Percentiles rank a stretch among this genome's conserved stretches.
Conservation (phyloP, 2,888 invertebrate species). For the Sesamia inferens region DNA sequence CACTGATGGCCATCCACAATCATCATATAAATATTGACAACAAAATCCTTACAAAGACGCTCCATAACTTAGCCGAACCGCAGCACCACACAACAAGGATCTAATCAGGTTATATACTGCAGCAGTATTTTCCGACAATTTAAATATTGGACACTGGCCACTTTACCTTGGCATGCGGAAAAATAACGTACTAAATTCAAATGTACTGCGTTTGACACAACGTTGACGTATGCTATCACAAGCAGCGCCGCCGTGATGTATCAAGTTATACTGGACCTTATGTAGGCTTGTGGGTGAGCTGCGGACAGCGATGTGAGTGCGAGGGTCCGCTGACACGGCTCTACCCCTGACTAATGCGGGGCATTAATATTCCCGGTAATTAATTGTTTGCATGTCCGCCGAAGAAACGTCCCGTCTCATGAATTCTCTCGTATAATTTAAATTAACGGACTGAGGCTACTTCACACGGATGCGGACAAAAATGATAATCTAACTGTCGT, state of each 20-base stretch:
- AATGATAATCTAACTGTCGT: conserved; percentile 53
- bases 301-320: conserved; percentile 71
- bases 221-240: conserved; percentile 28
- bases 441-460: conserved; percentile 75
- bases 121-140: conserved; percentile 65
- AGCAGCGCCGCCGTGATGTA: conserved; percentile 26
- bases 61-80: conserved; percentile 46
- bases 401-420: conserved; percentile 84
- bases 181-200: conserved; percentile 20
- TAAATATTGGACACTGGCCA: conserved; percentile 59
- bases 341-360: conserved; percentile 86
- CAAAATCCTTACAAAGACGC: conserved; percentile 49
- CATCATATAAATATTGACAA: conserved; percentile 44
- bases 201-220: conserved; percentile 38
- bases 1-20: conserved; percentile 28
- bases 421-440: conserved; percentile 82
- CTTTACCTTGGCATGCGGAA: conserved; percentile 17
- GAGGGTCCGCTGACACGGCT: conserved; percentile 82
- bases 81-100: conserved; percentile 54
- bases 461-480: conserved; percentile 62
- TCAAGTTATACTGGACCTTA: conserved; percentile 31
- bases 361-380: conserved; percentile 89
- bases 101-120: conserved; percentile 62
- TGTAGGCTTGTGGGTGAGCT: conserved; percentile 62
- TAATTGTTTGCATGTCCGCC: conserved; percentile 89